Evolutionary conservation across 2,113 vertebrate species (phyloP).

Genomic region (Heliornis fulica): DNA sequence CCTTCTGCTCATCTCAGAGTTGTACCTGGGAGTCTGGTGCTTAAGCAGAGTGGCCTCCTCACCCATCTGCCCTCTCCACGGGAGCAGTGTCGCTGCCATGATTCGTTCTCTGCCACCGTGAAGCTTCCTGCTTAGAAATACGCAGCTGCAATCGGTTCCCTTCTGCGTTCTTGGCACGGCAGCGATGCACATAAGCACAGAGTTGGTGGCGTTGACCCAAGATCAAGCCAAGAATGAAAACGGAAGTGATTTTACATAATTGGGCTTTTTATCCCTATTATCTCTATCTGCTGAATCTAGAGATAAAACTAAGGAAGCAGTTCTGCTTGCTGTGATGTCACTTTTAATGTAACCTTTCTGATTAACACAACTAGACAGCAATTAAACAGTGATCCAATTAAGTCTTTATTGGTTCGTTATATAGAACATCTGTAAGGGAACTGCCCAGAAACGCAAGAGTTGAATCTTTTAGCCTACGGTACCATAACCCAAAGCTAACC

Average conservation of each 20-base stretch:
- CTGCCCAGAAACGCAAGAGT: background rate
- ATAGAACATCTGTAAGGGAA: background rate
- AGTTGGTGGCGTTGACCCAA: background rate
- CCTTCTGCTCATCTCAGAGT: background rate
- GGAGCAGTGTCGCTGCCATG: background rate
- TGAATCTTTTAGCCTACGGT: background rate
- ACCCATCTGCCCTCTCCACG: background rate
- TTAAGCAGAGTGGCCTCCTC: background rate
- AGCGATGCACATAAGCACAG: background rate
- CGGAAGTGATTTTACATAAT: background rate
- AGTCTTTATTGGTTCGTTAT: slow-evolving; percentile 5
- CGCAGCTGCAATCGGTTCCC: background rate
- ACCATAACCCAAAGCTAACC: background rate
- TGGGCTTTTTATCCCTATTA: background rate
- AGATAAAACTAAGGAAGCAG: background rate
- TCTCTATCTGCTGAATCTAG: background rate
- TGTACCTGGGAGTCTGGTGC: rapidly evolving
- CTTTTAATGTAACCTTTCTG: background rate
- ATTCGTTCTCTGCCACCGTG: background rate
- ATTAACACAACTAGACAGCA: background rate
- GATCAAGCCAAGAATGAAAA: background rate
- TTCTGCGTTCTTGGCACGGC: background rate
- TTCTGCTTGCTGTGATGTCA: background rate
- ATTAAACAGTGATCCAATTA: background rate
- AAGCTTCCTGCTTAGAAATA: background rate